A percentile compares a stretch with the other conserved stretches of the same genome.
Conservation (phyloP, 2,797 vertebrate species). For the Valencia hispanica region DNA sequence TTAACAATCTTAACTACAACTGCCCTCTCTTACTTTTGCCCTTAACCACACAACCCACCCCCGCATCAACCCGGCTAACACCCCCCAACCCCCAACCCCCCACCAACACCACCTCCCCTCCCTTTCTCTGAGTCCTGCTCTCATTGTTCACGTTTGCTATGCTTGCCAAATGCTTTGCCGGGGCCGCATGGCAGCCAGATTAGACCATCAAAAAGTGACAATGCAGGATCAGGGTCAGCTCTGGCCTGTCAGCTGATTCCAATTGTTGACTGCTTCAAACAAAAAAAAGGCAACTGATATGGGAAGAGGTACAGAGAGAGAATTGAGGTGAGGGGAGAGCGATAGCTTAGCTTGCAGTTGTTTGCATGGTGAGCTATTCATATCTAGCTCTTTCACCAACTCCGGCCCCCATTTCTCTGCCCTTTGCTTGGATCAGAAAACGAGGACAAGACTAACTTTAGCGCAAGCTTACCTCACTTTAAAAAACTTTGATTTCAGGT, state of each 20-base stretch:
- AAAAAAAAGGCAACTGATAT: constrained; percentile 79
- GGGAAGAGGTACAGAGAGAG: constrained; percentile 58
- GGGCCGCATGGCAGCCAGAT: constrained; percentile 82
- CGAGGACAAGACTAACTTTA: constrained; percentile 44
- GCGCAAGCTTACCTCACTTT: constrained; percentile 28
- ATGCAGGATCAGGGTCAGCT: constrained; percentile 81
- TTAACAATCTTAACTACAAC: constrained; percentile 67
- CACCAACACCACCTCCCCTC: constrained; percentile 59
- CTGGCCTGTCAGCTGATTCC: constrained; percentile 81
- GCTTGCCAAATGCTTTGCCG: constrained; percentile 83
- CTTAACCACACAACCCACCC: constrained; percentile 46
- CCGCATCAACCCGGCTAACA: constrained; percentile 50
- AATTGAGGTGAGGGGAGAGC: constrained; percentile 47
- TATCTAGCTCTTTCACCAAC: constrained; percentile 69
- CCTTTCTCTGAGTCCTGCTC: constrained; percentile 68
- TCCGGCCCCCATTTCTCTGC: constrained; percentile 40
- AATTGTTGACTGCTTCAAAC: constrained; percentile 79
- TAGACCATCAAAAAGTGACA: constrained; percentile 85
- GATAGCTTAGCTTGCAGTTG: constrained; percentile 20
- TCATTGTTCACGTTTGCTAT: constrained; percentile 83
- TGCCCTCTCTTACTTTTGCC: constrained; percentile 58
- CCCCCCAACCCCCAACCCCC: constrained; percentile 54
- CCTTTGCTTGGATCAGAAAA: constrained; percentile 37
- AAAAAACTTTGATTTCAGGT: constrained; percentile 20
- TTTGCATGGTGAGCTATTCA: constrained; percentile 67